Evolutionary conservation across 2,888 invertebrate species (phyloP), one percentile per base, ranked within the genome.

Genomic region (Ceramica pisi): DNA sequence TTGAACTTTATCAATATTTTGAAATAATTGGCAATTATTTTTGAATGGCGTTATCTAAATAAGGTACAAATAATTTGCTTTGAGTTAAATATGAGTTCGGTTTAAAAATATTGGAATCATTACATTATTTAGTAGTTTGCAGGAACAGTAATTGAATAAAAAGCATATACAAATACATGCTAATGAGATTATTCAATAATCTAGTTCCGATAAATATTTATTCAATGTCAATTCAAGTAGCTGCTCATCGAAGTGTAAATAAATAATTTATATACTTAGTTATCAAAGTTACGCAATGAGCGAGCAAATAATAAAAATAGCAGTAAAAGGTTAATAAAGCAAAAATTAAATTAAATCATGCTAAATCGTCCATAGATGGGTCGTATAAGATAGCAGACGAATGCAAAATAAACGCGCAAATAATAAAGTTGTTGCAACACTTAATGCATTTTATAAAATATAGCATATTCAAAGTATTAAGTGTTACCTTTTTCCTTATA

Each of bases 401-500:
- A 86, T 76, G 73, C 83, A 82, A 80, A 82, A 78, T 84, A 75
- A 83, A 80, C 75, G 74, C 71, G 70, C 48, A 69, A 74, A 53
- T 72, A 79, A 78, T 23, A 31, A 76, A 71, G 10, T 82, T 70
- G 75, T 73, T 79, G 71, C 78, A 86, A 83, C 65, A 81, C 75
- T 72, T 59, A 83, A 72, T 81, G 80, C 75, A 80, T 76, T 79
- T 76, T 66, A 82, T 67, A 81, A 83, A n/a, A n/a, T n/a, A 80
- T 65, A 85, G 80, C 82, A 71, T 85, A 87, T 76, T 86, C 78
- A 75, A 75, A 73, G 70, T 72, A 76, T 78, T 64, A 62, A 67
- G 75, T 79, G 78, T 97, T 89, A 99, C 98, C 97, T 98, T 98
- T 95, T 98, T 98, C 91, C 98, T 97, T 91, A 99, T 99, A 92